Base-by-base conservation (phyloP, 2,113 vertebrate species). In the Pholis gunnellus region DNA sequence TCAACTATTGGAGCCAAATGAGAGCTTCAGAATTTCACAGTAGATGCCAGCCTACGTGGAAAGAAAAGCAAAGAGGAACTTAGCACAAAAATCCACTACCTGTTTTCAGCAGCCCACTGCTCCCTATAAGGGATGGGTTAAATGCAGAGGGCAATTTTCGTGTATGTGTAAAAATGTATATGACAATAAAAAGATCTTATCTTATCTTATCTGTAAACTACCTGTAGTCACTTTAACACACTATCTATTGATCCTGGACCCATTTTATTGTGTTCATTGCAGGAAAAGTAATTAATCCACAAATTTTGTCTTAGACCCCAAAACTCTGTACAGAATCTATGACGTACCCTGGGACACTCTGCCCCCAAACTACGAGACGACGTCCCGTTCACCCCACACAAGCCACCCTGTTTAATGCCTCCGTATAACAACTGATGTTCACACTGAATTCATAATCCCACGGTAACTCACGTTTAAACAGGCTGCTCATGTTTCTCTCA, bases 1-100 rank as follows among this genome's bases (percentile, higher is more conserved):
- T 65, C 13, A 63, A 54, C 29, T 75, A 78, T 50, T 36, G 48
- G 18, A 75, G 54, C n/a, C 59, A 63, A 72, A 70, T 31, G 50
- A 48, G 11, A 59, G 67, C 42, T 25, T 75, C 18, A 56, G 6
- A 8, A 11, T 38, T 74, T 44, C 40, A 70, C 27, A 52, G 27
- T 20, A 50, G 46, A 66, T 25, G 14, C 11, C 38, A 60, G 5
- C 15, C 50, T n/a, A 27, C 9, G 9, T 42, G 17, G 13, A 40
- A 22, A 74, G 29, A 57, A 50, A 34, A 17, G 42, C 3, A 6
- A 46, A 25, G 11, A n/a, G 4, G 25, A 36, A 34, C 34, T 34
- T 34, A 34, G 25, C 5, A 0, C 9, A 46, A 2, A 2, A 13
- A 22, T 48, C 29, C 10, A 13, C 25, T 20, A 36, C 44, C 52